A percentile compares a stretch with the other conserved stretches of the same genome.
Conservation (phyloP, 1,140 invertebrate genomes). For the Leptopilina clavipes region DNA sequence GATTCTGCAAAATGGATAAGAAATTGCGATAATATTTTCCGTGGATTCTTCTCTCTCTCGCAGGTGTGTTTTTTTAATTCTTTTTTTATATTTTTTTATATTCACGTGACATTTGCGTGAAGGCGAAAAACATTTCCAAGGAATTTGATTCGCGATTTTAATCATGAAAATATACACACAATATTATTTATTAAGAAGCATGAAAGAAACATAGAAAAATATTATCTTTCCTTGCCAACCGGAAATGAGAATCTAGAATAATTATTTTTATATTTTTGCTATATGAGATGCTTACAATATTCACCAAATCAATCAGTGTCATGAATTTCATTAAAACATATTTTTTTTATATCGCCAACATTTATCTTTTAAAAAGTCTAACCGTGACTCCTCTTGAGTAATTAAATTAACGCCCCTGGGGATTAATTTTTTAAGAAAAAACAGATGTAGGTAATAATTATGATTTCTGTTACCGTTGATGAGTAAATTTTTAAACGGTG, state of each 20-base stretch:
- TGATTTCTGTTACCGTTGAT: not conserved
- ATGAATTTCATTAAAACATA: constrained; percentile 26
- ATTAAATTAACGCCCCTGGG: constrained; percentile 11
- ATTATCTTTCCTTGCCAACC: not conserved
- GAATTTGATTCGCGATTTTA: constrained; percentile 4
- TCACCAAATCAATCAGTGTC: constrained; percentile 19
- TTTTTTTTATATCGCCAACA: constrained; percentile 5
- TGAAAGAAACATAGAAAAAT: constrained; percentile 11
- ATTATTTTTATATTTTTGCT: constrained; percentile 11
- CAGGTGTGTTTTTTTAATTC: not conserved
- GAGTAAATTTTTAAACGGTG: too few relatives aligned
- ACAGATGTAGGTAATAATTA: not conserved
- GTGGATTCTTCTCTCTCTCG: not conserved
- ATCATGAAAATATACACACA: not conserved
- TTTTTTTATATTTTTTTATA: not conserved
- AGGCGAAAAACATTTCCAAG: not conserved
- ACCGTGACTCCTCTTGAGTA: not conserved
- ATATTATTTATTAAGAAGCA: not conserved
- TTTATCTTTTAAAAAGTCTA: constrained; percentile 15
- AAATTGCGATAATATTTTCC: not conserved
- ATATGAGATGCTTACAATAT: not conserved
- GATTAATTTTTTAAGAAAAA: not conserved
- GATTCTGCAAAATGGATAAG: constrained; percentile 21
- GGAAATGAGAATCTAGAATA: constrained; percentile 13
- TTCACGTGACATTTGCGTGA: not conserved